Evolutionary conservation across 2,797 vertebrate species (phyloP), one percentile per base, ranked within the genome.

Genomic region (Hippoglossus hippoglossus): DNA sequence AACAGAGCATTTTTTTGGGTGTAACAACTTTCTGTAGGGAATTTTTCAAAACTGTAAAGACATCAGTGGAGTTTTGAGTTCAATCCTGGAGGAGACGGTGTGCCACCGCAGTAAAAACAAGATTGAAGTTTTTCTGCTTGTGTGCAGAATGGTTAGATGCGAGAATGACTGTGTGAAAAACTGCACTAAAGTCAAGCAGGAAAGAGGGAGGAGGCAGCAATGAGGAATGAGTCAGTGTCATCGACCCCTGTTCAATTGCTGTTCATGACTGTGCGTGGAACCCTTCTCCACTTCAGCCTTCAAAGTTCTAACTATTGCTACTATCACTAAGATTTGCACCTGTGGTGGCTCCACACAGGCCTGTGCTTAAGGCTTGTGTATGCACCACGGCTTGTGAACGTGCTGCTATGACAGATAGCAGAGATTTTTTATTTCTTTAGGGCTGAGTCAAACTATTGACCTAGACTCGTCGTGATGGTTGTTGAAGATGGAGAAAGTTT

Each of bases 51-150:
- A 59, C 70, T 46, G 44, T 51, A 26, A 73, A 65, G 26, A 19
- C 49, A 28, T 67, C 52, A 73, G 67, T 69, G 22, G 54, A 46
- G 28, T 61, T 80, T 71, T 24, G 28, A 79, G 46, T 77, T 61
- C 26, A 28, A n/a, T 66, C 53, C 18, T 74, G 58, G 39, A 52
- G 52, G 25, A 80, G 24, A 74, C 10, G 3, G 24, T 54, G 55
- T 58, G 41, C 55, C 36, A 67, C 34, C 51, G 66, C 53, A 76
- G 31, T 59, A 41, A 77, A 79, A 68, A 39, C 59, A 11, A 28
- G 63, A 52, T 55, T 21, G 3, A 77, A 73, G 49, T 50, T 67
- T 34, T 55, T 6, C 15, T 52, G 39, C 3, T 31, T 0, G 31
- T 58, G 1, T 51, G 22, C 34, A 19, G 18, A 59, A 34, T 56